phyloP scores from a whole-genome alignment of 2,113 vertebrate species.

The Phoenicopterus ruber region DNA sequence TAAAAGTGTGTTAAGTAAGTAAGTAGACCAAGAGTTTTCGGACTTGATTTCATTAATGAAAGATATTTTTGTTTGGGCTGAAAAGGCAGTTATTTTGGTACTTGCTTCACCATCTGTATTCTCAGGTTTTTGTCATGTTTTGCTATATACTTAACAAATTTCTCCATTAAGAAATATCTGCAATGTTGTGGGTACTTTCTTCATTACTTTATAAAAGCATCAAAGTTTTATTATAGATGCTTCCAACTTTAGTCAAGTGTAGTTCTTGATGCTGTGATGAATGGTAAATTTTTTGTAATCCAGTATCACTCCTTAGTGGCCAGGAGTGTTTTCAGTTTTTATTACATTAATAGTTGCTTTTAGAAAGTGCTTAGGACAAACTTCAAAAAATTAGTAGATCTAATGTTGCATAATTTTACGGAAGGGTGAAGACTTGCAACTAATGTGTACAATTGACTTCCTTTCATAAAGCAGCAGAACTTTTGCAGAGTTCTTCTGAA shows the following conservation, averaged over 20 bases:
- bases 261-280: neutral
- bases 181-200: neutral
- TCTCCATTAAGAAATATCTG: neutral
- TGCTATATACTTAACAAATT: neutral
- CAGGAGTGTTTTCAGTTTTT: neutral
- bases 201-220: neutral
- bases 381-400: neutral
- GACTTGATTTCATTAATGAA: neutral
- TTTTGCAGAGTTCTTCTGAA: neutral
- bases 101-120: neutral
- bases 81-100: neutral
- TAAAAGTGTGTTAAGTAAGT: neutral
- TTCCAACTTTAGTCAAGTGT: neutral
- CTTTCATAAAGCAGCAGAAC: neutral
- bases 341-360: neutral
- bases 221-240: neutral
- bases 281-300: neutral
- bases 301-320: neutral
- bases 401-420: neutral
- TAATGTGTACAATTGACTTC: neutral
- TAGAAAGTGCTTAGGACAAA: neutral
- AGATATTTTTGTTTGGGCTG: neutral
- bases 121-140: neutral
- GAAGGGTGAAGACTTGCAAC: neutral
- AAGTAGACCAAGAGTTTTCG: rapidly evolving